A percentile compares a stretch with the other conserved stretches of the same genome.
Conservation (phyloP, 2,888 invertebrate species). For the Caenorhabditis sp. region DNA sequence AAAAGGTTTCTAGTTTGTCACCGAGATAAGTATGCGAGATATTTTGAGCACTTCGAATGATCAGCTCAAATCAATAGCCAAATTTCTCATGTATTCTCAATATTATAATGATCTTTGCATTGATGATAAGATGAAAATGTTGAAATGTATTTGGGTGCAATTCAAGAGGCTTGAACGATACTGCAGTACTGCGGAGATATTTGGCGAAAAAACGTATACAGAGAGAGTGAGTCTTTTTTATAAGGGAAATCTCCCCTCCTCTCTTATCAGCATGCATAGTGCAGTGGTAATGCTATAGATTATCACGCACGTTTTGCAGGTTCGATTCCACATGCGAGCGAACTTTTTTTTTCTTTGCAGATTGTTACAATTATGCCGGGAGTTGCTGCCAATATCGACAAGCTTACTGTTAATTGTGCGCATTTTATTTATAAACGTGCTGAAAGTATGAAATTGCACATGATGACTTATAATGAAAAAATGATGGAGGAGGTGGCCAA, state of each 20-base stretch:
- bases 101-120: conserved; percentile 18
- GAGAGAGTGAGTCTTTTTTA: conserved; percentile 10
- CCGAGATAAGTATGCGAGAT: conserved; percentile 20
- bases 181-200: conserved; percentile 33
- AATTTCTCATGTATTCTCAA: conserved; percentile 38
- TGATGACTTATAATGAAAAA: conserved; percentile 29
- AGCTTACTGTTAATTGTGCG: conserved; percentile 16
- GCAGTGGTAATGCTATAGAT: too few species aligned
- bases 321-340: too few species aligned
- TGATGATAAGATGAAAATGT: conserved; percentile 38
- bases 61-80: conserved; percentile 38
- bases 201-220: conserved; percentile 24
- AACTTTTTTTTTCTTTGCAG: conserved; percentile 2
- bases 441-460: conserved; percentile 31
- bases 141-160: conserved; percentile 42
- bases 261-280: too few species aligned
- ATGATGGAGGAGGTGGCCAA: conserved; percentile 41
- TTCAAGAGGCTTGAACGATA: conserved; percentile 41
- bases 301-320: too few species aligned
- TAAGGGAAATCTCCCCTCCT: too few species aligned
- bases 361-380: conserved; percentile 30
- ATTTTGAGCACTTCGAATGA: conserved; percentile 23
- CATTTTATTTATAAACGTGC: conserved; percentile 27
- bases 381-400: conserved; percentile 14
- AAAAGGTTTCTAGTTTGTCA: conserved; percentile 22